Evolutionary conservation across 2,797 vertebrate genomes (phyloP).

Genomic region (Poecilia gillii): DNA sequence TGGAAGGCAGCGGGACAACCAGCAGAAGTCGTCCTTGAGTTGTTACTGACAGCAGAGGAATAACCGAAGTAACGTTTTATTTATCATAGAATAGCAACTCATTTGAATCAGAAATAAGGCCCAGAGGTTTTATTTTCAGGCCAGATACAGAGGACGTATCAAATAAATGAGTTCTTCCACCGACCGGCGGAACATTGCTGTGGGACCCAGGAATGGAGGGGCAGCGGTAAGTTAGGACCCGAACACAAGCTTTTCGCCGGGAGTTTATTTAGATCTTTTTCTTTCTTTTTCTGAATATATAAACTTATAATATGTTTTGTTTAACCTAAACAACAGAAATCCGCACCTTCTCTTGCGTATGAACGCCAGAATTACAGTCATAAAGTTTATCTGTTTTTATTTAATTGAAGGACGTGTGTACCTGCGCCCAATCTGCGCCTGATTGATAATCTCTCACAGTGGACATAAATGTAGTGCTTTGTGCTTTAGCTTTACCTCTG

Average conservation of each 20-base stretch:
- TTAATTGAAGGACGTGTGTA: not conserved
- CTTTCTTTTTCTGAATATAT: not conserved
- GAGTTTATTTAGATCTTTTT: not conserved
- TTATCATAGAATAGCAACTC: not conserved
- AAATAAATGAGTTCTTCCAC: slow-evolving; percentile 69
- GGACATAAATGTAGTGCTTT: not conserved
- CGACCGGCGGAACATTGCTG: slow-evolving; percentile 28
- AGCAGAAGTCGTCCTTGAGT: slow-evolving; percentile 56
- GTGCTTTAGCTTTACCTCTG: not conserved
- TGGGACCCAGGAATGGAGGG: slow-evolving; percentile 45
- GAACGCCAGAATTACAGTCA: not conserved
- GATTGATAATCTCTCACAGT: not conserved
- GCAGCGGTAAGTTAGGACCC: slow-evolving; percentile 63
- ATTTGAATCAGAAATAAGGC: not conserved
- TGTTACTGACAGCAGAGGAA: slow-evolving; percentile 49
- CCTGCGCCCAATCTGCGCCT: slow-evolving; percentile 4
- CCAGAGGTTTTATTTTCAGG: not conserved
- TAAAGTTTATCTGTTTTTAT: not conserved
- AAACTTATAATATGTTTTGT: not conserved
- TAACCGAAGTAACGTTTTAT: not conserved
- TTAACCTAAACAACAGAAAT: not conserved
- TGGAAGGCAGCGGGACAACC: slow-evolving; percentile 9
- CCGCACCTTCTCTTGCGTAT: not conserved
- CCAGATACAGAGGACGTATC: slow-evolving; percentile 2
- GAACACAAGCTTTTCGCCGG: not conserved